Conservation (phyloP, 2,797 vertebrate species). For the Atherinosoma microstoma region DNA sequence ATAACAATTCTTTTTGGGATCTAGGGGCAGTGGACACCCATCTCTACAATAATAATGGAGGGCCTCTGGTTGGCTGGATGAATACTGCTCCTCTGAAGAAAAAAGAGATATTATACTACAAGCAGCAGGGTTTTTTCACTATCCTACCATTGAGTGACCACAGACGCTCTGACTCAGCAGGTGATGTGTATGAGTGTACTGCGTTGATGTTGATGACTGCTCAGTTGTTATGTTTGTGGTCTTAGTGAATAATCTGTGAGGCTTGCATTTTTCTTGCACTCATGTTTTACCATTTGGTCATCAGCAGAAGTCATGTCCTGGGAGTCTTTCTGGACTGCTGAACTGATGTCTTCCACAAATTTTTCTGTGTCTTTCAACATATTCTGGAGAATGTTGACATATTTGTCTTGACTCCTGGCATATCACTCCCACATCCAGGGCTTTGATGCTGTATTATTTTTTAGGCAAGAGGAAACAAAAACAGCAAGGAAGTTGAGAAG, state of each 20-base stretch:
- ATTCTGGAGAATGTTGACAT: background rate
- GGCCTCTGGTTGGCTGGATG: too few relatives aligned
- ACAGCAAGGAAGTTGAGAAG: constrained; percentile 26
- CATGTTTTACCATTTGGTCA: background rate
- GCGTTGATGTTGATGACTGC: too few relatives aligned
- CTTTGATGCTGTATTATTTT: constrained; percentile 42
- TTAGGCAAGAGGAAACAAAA: constrained; percentile 47
- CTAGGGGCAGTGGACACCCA: too few relatives aligned
- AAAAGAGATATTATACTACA: too few relatives aligned
- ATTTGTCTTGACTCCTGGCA: background rate
- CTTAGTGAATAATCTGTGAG: background rate
- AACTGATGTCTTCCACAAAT: background rate
- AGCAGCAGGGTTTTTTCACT: too few relatives aligned
- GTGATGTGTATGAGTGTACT: too few relatives aligned
- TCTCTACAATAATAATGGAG: too few relatives aligned
- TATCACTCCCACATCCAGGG: constrained; percentile 9
- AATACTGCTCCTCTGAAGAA: too few relatives aligned
- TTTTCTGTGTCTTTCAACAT: background rate
- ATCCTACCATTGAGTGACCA: too few relatives aligned
- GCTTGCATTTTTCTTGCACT: background rate
- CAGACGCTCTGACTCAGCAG: too few relatives aligned
- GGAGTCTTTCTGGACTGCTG: background rate
- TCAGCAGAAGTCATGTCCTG: background rate
- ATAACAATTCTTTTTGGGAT: too few relatives aligned
- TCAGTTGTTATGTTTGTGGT: background rate